phyloP scores from a whole-genome alignment of 2,888 invertebrate genomes.

The Leucania comma region DNA sequence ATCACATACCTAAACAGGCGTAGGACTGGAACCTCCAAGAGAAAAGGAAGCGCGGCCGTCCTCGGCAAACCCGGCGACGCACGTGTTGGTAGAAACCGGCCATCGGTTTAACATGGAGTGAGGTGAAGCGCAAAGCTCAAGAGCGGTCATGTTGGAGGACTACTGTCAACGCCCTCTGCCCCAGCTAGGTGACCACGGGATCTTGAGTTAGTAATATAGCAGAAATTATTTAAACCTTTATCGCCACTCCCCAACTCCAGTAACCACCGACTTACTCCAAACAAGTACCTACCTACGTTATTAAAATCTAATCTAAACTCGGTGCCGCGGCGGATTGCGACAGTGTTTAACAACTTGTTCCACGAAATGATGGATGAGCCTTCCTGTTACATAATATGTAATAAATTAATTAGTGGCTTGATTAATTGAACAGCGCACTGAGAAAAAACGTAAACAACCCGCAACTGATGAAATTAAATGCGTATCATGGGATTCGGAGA shows the following conservation, averaged over 20 bases:
- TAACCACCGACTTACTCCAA: slow-evolving; percentile 32
- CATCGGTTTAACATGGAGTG: too few species aligned
- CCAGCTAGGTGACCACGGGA: too few species aligned
- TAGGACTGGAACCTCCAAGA: too few species aligned
- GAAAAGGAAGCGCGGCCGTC: too few species aligned
- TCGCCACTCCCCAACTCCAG: not conserved
- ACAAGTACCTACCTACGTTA: slow-evolving; percentile 48
- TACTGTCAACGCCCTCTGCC: too few species aligned
- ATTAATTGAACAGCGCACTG: slow-evolving; percentile 53
- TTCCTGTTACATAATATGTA: slow-evolving; percentile 45
- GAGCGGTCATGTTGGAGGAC: too few species aligned
- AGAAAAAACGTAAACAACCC: slow-evolving; percentile 36
- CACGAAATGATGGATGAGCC: slow-evolving; percentile 61
- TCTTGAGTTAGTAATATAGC: too few species aligned
- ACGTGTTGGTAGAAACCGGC: too few species aligned
- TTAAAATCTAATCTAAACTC: slow-evolving; percentile 66
- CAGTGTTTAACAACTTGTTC: slow-evolving; percentile 65
- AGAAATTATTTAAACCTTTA: not conserved
- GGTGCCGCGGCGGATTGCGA: slow-evolving; percentile 40
- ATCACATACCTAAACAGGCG: too few species aligned
- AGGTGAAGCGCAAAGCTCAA: too few species aligned
- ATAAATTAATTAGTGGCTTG: slow-evolving; percentile 63
- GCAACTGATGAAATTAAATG: slow-evolving; percentile 21
- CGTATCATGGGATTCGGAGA: not conserved
- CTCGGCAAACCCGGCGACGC: too few species aligned